phyloP scores from a whole-genome alignment of 2,888 invertebrate species.

The Oscheius sp. region DNA sequence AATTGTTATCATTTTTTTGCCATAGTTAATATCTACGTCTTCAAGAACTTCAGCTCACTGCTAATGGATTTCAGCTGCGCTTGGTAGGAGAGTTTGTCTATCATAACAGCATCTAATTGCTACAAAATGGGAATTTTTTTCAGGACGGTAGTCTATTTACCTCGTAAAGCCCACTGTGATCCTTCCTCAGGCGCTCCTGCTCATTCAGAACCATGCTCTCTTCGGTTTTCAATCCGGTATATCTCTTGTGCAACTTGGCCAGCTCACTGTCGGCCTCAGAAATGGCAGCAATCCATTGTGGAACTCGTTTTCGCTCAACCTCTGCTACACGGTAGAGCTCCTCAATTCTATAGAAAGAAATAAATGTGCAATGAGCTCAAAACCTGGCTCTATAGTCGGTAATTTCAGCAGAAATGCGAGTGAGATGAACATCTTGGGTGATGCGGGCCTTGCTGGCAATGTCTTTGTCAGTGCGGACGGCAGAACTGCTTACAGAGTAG shows the following conservation, averaged over 20 bases:
- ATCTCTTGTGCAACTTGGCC: constrained; percentile 14
- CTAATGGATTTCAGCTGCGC: constrained; percentile 14
- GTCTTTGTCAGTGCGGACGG: constrained; percentile 2
- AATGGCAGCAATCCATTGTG: constrained; percentile 28
- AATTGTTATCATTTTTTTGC: background rate
- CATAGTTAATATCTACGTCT: constrained; percentile 1
- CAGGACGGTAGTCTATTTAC: constrained; percentile 10
- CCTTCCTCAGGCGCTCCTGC: constrained; percentile 18
- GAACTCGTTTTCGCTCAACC: constrained; percentile 15
- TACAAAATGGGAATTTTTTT: no score
- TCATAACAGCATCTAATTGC: constrained; percentile 4
- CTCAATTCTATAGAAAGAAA: constrained; percentile 8
- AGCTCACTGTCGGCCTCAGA: constrained; percentile 21
- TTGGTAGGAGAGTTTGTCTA: constrained; percentile 23
- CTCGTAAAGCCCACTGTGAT: constrained; percentile 1
- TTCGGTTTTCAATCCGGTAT: constrained; percentile 1
- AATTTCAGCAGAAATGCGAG: constrained; percentile 7
- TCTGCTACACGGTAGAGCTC: constrained; percentile 19
- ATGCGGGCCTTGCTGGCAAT: background rate
- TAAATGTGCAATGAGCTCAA: background rate
- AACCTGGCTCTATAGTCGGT: constrained; percentile 15
- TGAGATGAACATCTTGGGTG: constrained; percentile 1
- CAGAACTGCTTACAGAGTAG: background rate
- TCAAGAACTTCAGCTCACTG: constrained; percentile 19
- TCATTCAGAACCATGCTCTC: constrained; percentile 15